Evolutionary conservation across 2,888 invertebrate species (phyloP), one percentile per base, ranked within the genome.

Genomic region (Diplazon laetatorius): DNA sequence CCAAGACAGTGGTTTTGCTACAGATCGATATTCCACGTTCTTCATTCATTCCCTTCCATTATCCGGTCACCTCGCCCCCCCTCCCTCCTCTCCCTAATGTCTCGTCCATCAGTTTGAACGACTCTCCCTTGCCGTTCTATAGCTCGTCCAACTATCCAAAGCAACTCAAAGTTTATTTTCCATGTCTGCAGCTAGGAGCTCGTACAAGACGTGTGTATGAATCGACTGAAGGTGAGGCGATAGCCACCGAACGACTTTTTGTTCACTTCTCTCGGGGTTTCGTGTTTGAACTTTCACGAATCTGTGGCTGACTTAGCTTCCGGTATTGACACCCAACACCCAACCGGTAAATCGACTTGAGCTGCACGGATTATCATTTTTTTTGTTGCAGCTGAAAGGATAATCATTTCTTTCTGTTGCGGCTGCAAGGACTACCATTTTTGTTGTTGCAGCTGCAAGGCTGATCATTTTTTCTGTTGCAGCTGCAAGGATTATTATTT

Each of bases 1-100:
- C 81, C 82, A 81, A 85, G 77, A 76, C 57, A 59, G 30, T 63
- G 59, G 55, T 52, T 70, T 48, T 20, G n/a, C 14, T 2, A 30
- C 8, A 35, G n/a, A 5, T 60, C 39, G 60, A 70, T 50, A 35
- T 25, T n/a, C 35, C 16, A 6, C 14, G 2, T 39, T 35, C n/a
- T 37, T 70, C 16, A 20, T 18, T 50, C 9, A 18, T 48, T 22
- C 30, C 35, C n/a, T n/a, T n/a, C n/a, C n/a, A n/a, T n/a, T n/a
- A n/a, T n/a, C n/a, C n/a, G n/a, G n/a, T n/a, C n/a, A n/a, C n/a
- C n/a, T n/a, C n/a, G n/a, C n/a, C n/a, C n/a, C n/a, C n/a, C n/a
- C n/a, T n/a, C 18, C 35, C 3, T 48, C 20, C 16, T 2, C 44
- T 16, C 48, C n/a, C n/a, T n/a, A 12, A 30, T 18, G 35, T 59